Percentiles rank a stretch among this genome's conserved stretches.
Evolutionary conservation across 2,888 invertebrate species (phyloP).

Genomic region (Willowsia nigromaculata): DNA sequence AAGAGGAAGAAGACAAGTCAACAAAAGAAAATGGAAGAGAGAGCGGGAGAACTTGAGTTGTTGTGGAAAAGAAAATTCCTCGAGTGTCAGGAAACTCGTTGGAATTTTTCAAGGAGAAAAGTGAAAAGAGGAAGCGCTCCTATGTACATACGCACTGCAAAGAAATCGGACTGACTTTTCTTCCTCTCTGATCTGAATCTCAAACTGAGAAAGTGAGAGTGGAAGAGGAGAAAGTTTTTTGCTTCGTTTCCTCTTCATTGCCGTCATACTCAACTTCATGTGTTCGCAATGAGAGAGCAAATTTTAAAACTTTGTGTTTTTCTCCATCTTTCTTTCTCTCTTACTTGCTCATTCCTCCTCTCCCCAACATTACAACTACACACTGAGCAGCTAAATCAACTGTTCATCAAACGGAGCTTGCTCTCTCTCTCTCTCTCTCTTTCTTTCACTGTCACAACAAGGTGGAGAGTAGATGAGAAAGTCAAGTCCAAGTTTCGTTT

Average conservation of each 20-base stretch:
- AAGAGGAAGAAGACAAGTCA: conserved; percentile 42
- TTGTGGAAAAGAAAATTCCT: conserved; percentile 23
- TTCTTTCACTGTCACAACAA: background rate
- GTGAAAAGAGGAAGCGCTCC: background rate
- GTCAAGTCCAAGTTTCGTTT: conserved; percentile 9
- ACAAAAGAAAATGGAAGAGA: background rate
- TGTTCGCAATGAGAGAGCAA: background rate
- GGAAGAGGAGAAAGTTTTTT: conserved; percentile 3
- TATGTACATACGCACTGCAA: background rate
- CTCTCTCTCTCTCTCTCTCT: background rate
- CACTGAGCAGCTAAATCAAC: background rate
- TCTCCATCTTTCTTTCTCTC: background rate
- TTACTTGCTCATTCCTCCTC: background rate
- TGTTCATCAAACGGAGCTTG: background rate
- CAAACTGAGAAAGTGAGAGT: background rate
- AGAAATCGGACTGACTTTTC: background rate
- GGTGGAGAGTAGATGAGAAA: background rate
- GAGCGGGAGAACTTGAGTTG: conserved; percentile 5
- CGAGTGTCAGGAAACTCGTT: conserved; percentile 37
- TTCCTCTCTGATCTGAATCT: conserved; percentile 10
- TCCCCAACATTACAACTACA: background rate
- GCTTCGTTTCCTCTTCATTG: conserved; percentile 37
- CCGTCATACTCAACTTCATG: conserved; percentile 16
- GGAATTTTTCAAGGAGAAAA: conserved; percentile 20
- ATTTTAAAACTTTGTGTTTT: background rate